Evolutionary conservation across 2,113 vertebrate genomes (phyloP).

Genomic region (Nycticebus coucang): DNA sequence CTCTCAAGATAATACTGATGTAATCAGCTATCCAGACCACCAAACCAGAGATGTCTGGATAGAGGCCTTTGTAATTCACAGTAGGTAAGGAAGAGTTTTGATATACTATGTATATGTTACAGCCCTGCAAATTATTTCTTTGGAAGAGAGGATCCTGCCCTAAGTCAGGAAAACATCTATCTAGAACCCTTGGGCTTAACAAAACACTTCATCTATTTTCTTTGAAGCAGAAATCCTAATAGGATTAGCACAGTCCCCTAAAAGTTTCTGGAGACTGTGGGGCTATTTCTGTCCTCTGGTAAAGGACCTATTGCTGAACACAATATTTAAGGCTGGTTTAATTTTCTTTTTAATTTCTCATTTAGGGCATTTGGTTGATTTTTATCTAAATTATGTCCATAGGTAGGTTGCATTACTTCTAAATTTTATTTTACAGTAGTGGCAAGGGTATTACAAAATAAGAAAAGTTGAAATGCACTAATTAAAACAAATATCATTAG

Average conservation of each 20-base stretch:
- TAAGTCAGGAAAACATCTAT: constrained; percentile 27
- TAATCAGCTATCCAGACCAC: background rate
- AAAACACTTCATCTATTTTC: background rate
- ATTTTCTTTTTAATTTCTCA: background rate
- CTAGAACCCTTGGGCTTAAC: background rate
- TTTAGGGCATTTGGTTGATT: background rate
- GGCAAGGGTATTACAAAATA: background rate
- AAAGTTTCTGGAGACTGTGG: background rate
- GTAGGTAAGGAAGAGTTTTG: background rate
- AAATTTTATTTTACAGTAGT: background rate
- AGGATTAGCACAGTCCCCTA: background rate
- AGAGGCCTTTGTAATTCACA: background rate
- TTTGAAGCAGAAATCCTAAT: background rate
- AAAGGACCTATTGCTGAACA: background rate
- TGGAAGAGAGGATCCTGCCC: background rate
- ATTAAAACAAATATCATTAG: background rate
- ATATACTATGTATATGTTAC: background rate
- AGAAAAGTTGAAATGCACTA: background rate
- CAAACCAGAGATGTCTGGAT: background rate
- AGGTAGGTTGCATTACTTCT: background rate
- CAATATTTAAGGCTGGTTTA: background rate
- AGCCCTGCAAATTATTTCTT: background rate
- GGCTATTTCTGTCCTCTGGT: background rate
- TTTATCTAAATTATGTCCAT: background rate
- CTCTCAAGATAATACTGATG: background rate